These are phyloP conservation scores for Lacerta bilineata DNA, from an alignment of 2,797 vertebrate species.

Conservation along the genomic window DNA sequence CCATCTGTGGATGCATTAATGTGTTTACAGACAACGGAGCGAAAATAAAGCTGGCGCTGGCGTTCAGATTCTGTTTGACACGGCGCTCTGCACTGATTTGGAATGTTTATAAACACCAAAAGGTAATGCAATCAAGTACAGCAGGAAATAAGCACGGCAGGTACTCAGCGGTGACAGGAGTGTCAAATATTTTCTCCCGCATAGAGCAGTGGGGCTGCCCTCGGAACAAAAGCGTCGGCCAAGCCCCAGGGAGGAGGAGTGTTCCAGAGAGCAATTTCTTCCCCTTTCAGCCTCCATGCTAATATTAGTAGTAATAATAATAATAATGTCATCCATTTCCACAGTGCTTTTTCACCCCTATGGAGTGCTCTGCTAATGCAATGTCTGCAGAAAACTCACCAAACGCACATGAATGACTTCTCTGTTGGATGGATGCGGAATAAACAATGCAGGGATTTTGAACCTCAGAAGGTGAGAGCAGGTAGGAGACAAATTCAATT, in stretches of 20 bases:
- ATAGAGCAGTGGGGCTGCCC: slow-evolving; percentile 63
- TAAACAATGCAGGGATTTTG: not conserved
- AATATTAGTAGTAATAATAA: slow-evolving; percentile 10
- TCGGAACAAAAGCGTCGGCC: slow-evolving; percentile 58
- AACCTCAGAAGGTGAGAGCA: no score
- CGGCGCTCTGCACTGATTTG: slow-evolving; percentile 65
- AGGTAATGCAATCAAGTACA: slow-evolving; percentile 80
- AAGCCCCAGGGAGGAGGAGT: slow-evolving; percentile 28
- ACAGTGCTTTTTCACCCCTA: slow-evolving; percentile 30
- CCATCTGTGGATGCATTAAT: not conserved
- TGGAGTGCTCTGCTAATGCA: not conserved
- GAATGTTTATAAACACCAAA: slow-evolving; percentile 81
- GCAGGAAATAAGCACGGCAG: slow-evolving; percentile 79
- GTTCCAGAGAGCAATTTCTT: slow-evolving; percentile 34
- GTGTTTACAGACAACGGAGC: slow-evolving; percentile 67
- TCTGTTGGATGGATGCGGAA: not conserved
- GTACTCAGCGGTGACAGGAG: slow-evolving; percentile 69
- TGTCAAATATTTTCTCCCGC: slow-evolving; percentile 60
- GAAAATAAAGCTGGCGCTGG: slow-evolving; percentile 50
- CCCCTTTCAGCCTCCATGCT: slow-evolving; percentile 21
- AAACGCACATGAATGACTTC: no score
- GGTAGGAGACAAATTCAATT: not conserved
- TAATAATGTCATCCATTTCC: slow-evolving; percentile 28
- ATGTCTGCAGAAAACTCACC: not conserved
- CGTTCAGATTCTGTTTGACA: slow-evolving; percentile 69